phyloP scores from a whole-genome alignment of 2,113 vertebrate genomes.

The Microcebus tavaratra region DNA sequence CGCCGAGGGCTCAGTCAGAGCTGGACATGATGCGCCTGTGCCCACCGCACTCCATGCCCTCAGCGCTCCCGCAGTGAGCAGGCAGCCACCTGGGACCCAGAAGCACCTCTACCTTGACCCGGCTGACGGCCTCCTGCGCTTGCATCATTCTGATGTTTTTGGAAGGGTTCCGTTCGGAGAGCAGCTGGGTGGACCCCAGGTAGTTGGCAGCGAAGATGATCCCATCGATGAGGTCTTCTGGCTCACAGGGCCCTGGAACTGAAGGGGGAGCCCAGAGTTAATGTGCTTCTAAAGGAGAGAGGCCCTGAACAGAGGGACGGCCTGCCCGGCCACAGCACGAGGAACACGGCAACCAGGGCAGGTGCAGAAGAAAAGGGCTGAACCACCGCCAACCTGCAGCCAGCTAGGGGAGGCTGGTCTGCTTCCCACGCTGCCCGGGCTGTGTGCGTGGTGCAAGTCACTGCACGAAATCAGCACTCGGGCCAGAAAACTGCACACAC shows the following conservation, averaged over 20 bases:
- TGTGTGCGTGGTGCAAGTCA: accelerated
- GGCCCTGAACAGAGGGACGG: background rate
- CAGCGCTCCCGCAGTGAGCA: background rate
- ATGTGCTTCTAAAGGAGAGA: background rate
- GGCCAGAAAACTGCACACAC: accelerated
- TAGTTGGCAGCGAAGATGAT: constrained; percentile 99
- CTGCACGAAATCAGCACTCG: accelerated
- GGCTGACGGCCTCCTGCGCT: constrained; percentile 97
- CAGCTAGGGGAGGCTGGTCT: accelerated
- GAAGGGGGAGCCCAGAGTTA: constrained; percentile 59
- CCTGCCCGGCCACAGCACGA: background rate
- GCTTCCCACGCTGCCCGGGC: accelerated
- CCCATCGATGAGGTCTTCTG: constrained; percentile 98
- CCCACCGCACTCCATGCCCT: accelerated
- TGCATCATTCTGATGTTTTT: constrained; percentile 99
- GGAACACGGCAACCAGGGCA: accelerated
- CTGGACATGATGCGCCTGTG: background rate
- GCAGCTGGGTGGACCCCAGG: constrained; percentile 97
- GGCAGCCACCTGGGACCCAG: background rate
- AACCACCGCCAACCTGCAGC: background rate
- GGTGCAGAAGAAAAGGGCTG: accelerated
- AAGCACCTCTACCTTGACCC: constrained; percentile 92
- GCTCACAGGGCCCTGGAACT: constrained; percentile 99
- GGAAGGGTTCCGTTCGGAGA: constrained; percentile 98
- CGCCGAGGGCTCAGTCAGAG: background rate